Base-by-base conservation (phyloP, 2,888 invertebrate species). In the Pseudoips prasinana region DNA sequence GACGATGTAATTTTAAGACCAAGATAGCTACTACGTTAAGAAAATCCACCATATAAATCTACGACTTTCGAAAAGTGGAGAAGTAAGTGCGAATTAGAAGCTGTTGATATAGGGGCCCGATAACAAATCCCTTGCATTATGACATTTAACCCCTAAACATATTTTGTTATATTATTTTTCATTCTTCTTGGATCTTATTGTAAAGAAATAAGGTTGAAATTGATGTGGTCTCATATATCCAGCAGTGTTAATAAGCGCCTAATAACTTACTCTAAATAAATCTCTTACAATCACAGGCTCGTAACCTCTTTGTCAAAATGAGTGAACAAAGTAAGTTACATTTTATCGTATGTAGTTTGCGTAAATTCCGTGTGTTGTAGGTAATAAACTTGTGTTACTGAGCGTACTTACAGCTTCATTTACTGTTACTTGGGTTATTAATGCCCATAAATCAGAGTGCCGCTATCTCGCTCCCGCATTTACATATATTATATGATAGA, bases 261-360 rank as follows among this genome's bases (percentile, higher is more conserved):
- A n/a, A n/a, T n/a, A n/a, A n/a, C n/a, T n/a, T n/a, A n/a, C n/a
- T n/a, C n/a, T n/a, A 51, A 58, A 60, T 63, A 65, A 58, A 65
- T 64, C 48, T 48, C 47, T 46, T 45, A 38, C 42, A 49, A 58
- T 54, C 39, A 39, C 40, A 34, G 54, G 50, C 40, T 58, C 38
- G 50, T 20, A 20, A 20, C 7, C 49, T 52, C 44, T 52, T 57
- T 51, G 45, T 52, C 44, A 39, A 40, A 43, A 51, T 47, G 50
- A 56, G 42, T 28, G 47, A 55, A 53, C 49, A 54, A 59, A 61
- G 58, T 44, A 58, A 58, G 65, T 60, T 58, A 50, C 39, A 54
- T 51, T 51, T 58, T 57, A 59, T 56, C 50, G 45, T 43, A 33
- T 46, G 48, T 50, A 46, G 28, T 35, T 25, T 25, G 23, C 33